A percentile compares a stretch with the other conserved stretches of the same genome.
phyloP scores from a whole-genome alignment of 2,888 invertebrate species.

The Malthinus seriepunctatus region DNA sequence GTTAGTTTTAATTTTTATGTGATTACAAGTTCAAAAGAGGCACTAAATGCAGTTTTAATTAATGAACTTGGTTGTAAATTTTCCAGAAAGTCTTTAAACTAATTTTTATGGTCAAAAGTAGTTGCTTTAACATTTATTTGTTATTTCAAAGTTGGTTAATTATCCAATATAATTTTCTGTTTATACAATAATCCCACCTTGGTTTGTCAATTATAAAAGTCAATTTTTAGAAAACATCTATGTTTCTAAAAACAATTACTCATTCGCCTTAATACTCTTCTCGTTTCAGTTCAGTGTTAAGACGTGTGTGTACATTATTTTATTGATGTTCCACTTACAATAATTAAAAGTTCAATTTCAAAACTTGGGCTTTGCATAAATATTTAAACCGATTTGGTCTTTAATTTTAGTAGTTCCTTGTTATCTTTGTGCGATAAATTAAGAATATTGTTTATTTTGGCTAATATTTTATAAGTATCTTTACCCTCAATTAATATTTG shows the following conservation, averaged over 20 bases:
- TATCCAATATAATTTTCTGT: slow-evolving; percentile 3
- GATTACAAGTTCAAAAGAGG: not conserved
- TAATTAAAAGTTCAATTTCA: not conserved
- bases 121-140: slow-evolving; percentile 8
- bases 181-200: slow-evolving; percentile 20
- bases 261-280: not conserved
- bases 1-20: not conserved
- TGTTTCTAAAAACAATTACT: not conserved
- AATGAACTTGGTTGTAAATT: not conserved
- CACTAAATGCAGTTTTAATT: slow-evolving; percentile 4
- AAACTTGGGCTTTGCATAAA: not conserved
- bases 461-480: not conserved
- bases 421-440: not conserved
- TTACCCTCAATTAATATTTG: not conserved
- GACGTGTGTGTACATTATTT: not conserved
- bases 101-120: slow-evolving; percentile 6
- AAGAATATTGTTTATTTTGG: not conserved
- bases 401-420: not conserved
- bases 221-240: not conserved
- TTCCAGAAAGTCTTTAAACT: slow-evolving; percentile 1
- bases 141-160: not conserved
- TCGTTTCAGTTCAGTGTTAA: not conserved
- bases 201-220: slow-evolving; percentile 18
- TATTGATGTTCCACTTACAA: too few relatives aligned
- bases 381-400: not conserved